phyloP scores from a whole-genome alignment of 2,797 vertebrate species.

The Psittacula derbiana region DNA sequence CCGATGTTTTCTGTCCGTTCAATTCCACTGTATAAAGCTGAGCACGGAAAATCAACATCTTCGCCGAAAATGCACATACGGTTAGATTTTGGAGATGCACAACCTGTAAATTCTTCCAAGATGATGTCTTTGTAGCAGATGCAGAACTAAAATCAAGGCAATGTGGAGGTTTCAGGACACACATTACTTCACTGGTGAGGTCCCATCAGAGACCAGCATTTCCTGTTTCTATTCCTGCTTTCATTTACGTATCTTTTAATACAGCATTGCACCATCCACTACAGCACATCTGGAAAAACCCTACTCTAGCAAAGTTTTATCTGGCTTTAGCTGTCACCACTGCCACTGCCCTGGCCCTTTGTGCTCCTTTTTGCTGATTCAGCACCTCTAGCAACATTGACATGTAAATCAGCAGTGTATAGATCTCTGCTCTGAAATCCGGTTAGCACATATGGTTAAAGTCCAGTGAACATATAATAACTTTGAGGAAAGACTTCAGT shows the following conservation, averaged over 20 bases:
- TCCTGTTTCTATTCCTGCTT: not conserved
- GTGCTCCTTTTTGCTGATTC: not conserved
- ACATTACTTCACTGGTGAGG: not conserved
- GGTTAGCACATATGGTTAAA: not conserved
- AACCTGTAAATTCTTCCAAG: accelerated
- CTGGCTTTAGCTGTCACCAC: not conserved
- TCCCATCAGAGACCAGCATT: not conserved
- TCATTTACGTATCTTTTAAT: not conserved
- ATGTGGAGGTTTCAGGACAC: not conserved
- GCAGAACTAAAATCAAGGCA: not conserved
- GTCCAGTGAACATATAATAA: not conserved
- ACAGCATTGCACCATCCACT: accelerated
- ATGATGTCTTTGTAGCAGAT: accelerated
- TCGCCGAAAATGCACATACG: accelerated
- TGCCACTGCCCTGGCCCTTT: not conserved
- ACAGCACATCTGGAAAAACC: not conserved
- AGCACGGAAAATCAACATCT: accelerated
- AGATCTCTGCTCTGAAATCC: not conserved
- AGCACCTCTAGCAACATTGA: not conserved
- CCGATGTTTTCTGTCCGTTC: accelerated
- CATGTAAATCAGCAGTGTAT: not conserved
- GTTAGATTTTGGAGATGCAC: accelerated
- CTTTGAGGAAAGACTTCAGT: not conserved
- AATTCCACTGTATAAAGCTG: accelerated
- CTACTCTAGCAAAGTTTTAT: not conserved